Evolutionary conservation across 1,140 invertebrate genomes (phyloP).

Genomic region (Orchesella cincta): DNA sequence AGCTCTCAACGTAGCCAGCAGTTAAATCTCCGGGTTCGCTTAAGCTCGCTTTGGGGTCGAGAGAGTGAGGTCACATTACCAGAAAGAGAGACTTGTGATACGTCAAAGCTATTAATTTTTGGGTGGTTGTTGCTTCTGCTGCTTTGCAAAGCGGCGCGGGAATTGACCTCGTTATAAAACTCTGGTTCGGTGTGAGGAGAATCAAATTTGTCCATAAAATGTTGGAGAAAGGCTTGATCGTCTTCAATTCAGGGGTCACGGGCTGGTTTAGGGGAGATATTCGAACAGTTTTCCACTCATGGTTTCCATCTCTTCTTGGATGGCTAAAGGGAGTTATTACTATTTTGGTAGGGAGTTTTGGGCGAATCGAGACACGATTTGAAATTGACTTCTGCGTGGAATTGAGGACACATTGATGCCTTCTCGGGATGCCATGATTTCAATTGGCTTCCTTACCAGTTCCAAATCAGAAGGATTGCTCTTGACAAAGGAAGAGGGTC

Average conservation of each 20-base stretch:
- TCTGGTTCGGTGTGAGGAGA: background rate
- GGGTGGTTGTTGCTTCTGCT: background rate
- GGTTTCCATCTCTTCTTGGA: slow-evolving; percentile 36
- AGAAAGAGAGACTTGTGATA: background rate
- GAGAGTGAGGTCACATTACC: background rate
- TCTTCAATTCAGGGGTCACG: slow-evolving; percentile 45
- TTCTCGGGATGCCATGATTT: slow-evolving; percentile 47
- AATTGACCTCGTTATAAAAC: slow-evolving; percentile 26
- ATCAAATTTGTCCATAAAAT: slow-evolving; percentile 36
- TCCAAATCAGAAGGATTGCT: slow-evolving; percentile 44
- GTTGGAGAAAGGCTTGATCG: slow-evolving; percentile 22
- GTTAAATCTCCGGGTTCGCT: background rate
- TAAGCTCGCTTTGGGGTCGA: background rate
- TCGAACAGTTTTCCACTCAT: slow-evolving; percentile 45
- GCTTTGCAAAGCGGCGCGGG: background rate
- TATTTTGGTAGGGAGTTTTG: slow-evolving; percentile 45
- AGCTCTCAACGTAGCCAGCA: background rate
- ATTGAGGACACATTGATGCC: slow-evolving; percentile 50
- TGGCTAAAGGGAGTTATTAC: background rate
- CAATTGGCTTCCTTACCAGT: slow-evolving; percentile 48
- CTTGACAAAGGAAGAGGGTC: slow-evolving; percentile 42
- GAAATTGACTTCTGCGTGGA: slow-evolving; percentile 46
- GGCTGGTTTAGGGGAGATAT: slow-evolving; percentile 46
- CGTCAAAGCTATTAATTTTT: slow-evolving; percentile 1
- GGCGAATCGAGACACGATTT: slow-evolving; percentile 43